Base-by-base conservation (phyloP, 2,888 invertebrate genomes). In the Metallyticus violacea region DNA sequence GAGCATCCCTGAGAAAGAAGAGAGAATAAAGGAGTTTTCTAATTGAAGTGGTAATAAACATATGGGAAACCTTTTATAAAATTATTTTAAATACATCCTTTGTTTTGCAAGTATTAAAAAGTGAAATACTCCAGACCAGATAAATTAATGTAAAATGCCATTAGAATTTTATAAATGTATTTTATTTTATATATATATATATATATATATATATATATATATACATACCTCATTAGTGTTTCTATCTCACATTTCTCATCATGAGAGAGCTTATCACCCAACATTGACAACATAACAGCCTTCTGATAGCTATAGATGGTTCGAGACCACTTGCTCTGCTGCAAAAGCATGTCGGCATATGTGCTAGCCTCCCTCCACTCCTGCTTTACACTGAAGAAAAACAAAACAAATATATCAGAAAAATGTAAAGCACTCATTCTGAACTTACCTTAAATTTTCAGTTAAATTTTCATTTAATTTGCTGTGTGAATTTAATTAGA, bases 301-400 rank as follows among this genome's bases (percentile, higher is more conserved):
- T 96, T 96, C 90, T 97, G 96, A 92, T 99, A 99, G 81, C 96
- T 95, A 91, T 99, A 99, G 85, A 98, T 96, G 1, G 98, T 97
- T 85, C 95, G 94, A 2, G 98, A 99, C 99, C 99, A 99, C 85
- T 96, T 95, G 90, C 97, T 98, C 89, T 96, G 95, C 85, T 95
- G 93, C 1, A 96, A 93, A 84, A 99, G 93, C 86, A 93, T 93
- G 84, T 94, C 93, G 0, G 97, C 96, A 91, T 95, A 97, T 26
- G 92, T 91, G 77, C 95, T 93, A 0, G 98, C 96, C 89, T 95
- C 93, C 84, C 94, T 93, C 98, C 97, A 99, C 88, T 97, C 95
- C 90, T 95, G 93, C 90, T 94, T 93, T 79, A 95, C 91, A 89
- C 95, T 95, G 90, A 40, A 91, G 91, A 79, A 87, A 76, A 15